Percentiles rank a stretch among this genome's conserved stretches.
phyloP scores from a whole-genome alignment of 1,140 invertebrate genomes.

The Triops longicaudatus region DNA sequence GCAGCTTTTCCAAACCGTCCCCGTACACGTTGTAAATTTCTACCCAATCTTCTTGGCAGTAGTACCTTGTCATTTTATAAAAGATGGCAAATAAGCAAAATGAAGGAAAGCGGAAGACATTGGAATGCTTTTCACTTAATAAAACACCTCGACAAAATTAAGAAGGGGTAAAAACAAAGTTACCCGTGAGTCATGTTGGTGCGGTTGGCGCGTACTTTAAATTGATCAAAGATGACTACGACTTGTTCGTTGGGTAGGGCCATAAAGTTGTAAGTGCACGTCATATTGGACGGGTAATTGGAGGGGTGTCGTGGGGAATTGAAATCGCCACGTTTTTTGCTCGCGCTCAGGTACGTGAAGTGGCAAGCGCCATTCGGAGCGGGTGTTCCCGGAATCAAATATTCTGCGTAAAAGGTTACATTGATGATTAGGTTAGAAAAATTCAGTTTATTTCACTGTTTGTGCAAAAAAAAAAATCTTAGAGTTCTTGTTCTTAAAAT shows the following conservation, averaged over 20 bases:
- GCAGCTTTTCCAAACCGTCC: constrained; percentile 65
- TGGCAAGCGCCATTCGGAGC: constrained; percentile 78
- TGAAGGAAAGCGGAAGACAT: neutral
- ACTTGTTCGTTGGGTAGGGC: constrained; percentile 81
- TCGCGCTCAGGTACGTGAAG: constrained; percentile 81
- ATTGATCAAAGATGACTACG: constrained; percentile 83
- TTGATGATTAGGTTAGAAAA: too few relatives aligned
- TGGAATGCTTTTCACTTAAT: constrained; percentile 19
- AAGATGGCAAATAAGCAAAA: neutral
- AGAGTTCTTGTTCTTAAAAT: too few relatives aligned
- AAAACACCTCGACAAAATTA: neutral
- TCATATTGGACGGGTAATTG: constrained; percentile 86
- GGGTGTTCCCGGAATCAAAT: constrained; percentile 87
- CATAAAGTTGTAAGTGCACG: constrained; percentile 83
- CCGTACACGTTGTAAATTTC: constrained; percentile 82
- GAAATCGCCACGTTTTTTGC: constrained; percentile 76
- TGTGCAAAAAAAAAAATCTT: too few relatives aligned
- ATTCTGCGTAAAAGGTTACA: constrained; percentile 46
- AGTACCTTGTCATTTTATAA: constrained; percentile 32
- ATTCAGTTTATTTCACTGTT: too few relatives aligned
- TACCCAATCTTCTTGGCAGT: constrained; percentile 83
- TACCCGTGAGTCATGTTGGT: constrained; percentile 49
- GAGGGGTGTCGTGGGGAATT: constrained; percentile 92
- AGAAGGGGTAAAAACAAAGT: constrained; percentile 31
- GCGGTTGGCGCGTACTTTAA: constrained; percentile 63